Conservation (phyloP, 2,888 invertebrate species). For the Plemyria rubiginata region DNA sequence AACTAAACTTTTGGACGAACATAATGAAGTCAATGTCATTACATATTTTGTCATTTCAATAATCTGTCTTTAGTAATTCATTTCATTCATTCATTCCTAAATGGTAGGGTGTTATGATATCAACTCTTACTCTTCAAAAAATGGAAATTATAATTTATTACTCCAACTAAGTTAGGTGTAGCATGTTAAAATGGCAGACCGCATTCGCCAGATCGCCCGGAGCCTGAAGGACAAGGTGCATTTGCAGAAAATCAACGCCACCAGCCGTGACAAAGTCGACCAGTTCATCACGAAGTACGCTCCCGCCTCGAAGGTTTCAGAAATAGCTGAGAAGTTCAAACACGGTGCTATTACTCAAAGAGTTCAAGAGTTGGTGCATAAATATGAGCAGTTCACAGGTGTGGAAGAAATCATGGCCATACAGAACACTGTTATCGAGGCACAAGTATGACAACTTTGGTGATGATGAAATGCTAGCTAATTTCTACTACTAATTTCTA, state of each 20-base stretch:
- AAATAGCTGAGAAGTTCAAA: slow-evolving; percentile 73
- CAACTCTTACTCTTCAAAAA: slow-evolving; percentile 45
- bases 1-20: no score
- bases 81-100: no score
- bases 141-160: slow-evolving; percentile 46
- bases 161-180: slow-evolving; percentile 49
- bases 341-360: slow-evolving; percentile 61
- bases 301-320: slow-evolving; percentile 64
- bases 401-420: slow-evolving; percentile 90
- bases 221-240: slow-evolving; percentile 69
- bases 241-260: slow-evolving; percentile 56
- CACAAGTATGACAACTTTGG: slow-evolving; percentile 64
- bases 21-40: no score
- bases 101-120: slow-evolving; percentile 47
- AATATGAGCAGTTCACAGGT: slow-evolving; percentile 91
- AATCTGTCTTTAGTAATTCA: no score
- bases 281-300: slow-evolving; percentile 70
- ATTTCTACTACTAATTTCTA: background rate
- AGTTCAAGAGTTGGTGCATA: slow-evolving; percentile 79
- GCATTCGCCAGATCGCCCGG: slow-evolving; percentile 69
- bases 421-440: slow-evolving; percentile 89
- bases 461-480: background rate
- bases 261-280: slow-evolving; percentile 69
- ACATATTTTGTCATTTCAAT: background rate
- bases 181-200: slow-evolving; percentile 77